phyloP scores from a whole-genome alignment of 2,797 vertebrate species.

The Pseudochirops corinnae region DNA sequence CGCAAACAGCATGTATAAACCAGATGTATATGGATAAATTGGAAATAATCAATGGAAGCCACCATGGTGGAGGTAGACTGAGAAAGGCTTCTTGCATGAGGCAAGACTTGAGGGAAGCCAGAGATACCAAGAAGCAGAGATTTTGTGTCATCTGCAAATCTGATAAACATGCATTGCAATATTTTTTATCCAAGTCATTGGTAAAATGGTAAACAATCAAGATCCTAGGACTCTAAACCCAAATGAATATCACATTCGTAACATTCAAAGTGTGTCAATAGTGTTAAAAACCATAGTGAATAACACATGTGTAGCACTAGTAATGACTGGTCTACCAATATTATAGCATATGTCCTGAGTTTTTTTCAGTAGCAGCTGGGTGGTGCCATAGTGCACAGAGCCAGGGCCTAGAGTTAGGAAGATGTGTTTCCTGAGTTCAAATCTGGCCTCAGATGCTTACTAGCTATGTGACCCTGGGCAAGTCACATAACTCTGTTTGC shows the following conservation, averaged over 20 bases:
- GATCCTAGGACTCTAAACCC: not conserved
- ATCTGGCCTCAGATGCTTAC: not conserved
- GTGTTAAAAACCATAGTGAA: not conserved
- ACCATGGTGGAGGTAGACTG: not conserved
- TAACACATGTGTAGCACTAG: not conserved
- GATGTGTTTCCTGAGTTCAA: not conserved
- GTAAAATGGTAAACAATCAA: not conserved
- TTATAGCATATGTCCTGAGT: not conserved
- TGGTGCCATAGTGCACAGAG: not conserved
- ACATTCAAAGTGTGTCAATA: not conserved
- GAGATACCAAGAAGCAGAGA: not conserved
- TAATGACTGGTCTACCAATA: not conserved
- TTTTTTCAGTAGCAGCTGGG: not conserved
- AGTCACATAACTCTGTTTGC: not conserved
- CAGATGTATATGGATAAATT: not conserved
- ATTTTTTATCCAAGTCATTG: not conserved
- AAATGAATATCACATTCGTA: not conserved
- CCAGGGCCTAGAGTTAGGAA: not conserved
- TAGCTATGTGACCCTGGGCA: not conserved
- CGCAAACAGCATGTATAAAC: not conserved
- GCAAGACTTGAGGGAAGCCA: not conserved
- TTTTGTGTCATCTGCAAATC: not conserved
- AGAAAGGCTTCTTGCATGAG: not conserved
- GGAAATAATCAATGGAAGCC: not conserved
- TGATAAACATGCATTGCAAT: not conserved